Conservation (phyloP, 2,797 vertebrate species). For the Mycteria americana region DNA sequence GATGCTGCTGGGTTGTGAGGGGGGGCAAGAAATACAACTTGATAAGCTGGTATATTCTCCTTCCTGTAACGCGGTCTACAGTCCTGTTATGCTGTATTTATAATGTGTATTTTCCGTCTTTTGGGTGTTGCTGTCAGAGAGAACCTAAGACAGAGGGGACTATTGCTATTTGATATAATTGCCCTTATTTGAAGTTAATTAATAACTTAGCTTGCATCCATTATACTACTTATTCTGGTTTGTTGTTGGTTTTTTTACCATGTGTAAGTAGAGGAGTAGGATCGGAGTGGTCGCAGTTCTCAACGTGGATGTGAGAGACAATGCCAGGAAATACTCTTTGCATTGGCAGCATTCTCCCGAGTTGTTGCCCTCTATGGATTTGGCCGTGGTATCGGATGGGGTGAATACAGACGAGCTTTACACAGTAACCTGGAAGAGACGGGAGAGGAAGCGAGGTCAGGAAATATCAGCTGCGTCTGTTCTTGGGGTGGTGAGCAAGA, state of each 20-base stretch:
- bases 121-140: not conserved
- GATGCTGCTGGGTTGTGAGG: not conserved
- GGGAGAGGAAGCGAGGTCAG: not conserved
- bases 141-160: not conserved
- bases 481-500: not conserved
- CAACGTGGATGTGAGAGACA: constrained; percentile 81
- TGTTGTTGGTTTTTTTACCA: not conserved
- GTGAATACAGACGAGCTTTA: constrained; percentile 82
- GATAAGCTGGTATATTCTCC: not conserved
- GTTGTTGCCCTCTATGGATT: constrained; percentile 70
- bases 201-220: not conserved
- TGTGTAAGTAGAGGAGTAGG: constrained; percentile 46
- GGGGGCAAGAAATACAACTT: not conserved
- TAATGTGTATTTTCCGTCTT: not conserved
- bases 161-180: not conserved
- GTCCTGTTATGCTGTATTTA: not conserved
- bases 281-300: constrained; percentile 81
- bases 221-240: not conserved
- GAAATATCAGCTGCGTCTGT: not conserved
- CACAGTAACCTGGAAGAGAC: constrained; percentile 73
- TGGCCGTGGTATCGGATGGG: constrained; percentile 74
- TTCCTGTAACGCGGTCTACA: not conserved
- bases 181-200: not conserved
- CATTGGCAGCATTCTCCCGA: constrained; percentile 79
- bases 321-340: constrained; percentile 81